Conservation (phyloP, 2,888 invertebrate species). For the Tetanocera ferruginea region DNA sequence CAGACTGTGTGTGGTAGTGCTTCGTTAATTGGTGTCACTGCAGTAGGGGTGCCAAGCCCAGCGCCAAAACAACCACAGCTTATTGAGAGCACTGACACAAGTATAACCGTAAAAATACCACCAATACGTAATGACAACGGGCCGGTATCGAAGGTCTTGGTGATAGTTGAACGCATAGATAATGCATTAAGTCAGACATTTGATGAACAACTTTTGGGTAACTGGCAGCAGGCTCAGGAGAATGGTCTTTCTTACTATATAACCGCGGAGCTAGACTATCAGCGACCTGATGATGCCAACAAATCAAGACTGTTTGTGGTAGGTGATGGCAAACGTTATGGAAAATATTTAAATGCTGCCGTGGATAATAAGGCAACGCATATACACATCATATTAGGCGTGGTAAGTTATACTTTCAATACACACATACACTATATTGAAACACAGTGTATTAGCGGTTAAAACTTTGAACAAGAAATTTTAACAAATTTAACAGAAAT, state of each 20-base stretch:
- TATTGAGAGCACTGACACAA: slow-evolving; percentile 74
- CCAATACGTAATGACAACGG: slow-evolving; percentile 82
- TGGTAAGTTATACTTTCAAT: slow-evolving; percentile 72
- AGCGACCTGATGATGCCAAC: slow-evolving; percentile 67
- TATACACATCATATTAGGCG: slow-evolving; percentile 79
- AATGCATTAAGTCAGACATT: slow-evolving; percentile 77
- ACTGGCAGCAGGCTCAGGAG: slow-evolving; percentile 77
- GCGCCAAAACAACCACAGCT: slow-evolving; percentile 79
- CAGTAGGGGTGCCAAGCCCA: slow-evolving; percentile 80
- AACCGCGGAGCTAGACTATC: slow-evolving; percentile 82
- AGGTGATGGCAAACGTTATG: slow-evolving; percentile 82
- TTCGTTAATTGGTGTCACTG: slow-evolving; percentile 76
- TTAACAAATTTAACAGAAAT: no score
- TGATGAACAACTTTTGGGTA: slow-evolving; percentile 74
- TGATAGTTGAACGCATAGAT: slow-evolving; percentile 79
- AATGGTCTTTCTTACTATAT: slow-evolving; percentile 85
- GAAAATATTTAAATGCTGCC: slow-evolving; percentile 83
- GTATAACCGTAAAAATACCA: slow-evolving; percentile 77
- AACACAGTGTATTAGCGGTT: no score
- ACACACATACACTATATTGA: no score
- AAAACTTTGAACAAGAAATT: no score
- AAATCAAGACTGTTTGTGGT: slow-evolving; percentile 79
- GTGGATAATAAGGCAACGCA: slow-evolving; percentile 74
- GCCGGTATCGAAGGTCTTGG: slow-evolving; percentile 80
- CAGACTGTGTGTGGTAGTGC: slow-evolving; percentile 74